Conservation (phyloP, 2,888 invertebrate genomes). For the Silvanus unidentatus region DNA sequence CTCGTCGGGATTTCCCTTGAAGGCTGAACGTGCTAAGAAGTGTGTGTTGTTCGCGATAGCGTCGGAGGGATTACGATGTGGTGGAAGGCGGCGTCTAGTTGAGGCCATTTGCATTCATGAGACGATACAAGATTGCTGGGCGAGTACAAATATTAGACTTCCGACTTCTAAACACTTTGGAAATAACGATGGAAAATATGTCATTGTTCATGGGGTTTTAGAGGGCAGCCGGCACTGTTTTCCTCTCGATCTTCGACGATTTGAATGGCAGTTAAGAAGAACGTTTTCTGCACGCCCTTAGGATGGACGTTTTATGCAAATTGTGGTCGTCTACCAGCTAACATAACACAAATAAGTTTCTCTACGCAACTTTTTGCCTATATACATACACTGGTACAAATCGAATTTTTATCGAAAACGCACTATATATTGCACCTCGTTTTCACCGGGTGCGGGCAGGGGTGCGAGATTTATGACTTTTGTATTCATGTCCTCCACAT, state of each 20-base stretch:
- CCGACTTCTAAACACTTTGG: constrained; percentile 35
- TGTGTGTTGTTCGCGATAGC: constrained; percentile 36
- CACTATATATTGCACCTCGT: neutral
- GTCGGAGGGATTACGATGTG: constrained; percentile 36
- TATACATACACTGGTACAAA: too few species aligned
- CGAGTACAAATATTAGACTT: constrained; percentile 39
- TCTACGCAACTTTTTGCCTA: too few species aligned
- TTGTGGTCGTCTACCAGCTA: too few species aligned
- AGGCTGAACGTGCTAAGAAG: constrained; percentile 4
- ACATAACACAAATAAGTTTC: too few species aligned
- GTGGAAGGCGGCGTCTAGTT: constrained; percentile 17
- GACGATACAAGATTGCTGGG: constrained; percentile 40
- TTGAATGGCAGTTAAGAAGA: too few species aligned
- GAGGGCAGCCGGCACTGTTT: constrained; percentile 10
- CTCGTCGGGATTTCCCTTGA: constrained; percentile 17
- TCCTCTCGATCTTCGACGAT: too few species aligned
- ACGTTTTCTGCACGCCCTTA: too few species aligned
- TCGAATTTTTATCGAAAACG: too few species aligned
- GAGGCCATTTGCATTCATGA: constrained; percentile 45
- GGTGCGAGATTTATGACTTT: neutral
- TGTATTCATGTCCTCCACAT: too few species aligned
- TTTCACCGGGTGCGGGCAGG: neutral
- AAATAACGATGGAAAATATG: constrained; percentile 34
- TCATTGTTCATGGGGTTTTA: constrained; percentile 25
- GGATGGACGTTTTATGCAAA: too few species aligned